A percentile compares a stretch with the other conserved stretches of the same genome.
These are phyloP conservation scores for Troides helena DNA, from an alignment of 2,888 invertebrate genomes.

Conservation along the genomic window DNA sequence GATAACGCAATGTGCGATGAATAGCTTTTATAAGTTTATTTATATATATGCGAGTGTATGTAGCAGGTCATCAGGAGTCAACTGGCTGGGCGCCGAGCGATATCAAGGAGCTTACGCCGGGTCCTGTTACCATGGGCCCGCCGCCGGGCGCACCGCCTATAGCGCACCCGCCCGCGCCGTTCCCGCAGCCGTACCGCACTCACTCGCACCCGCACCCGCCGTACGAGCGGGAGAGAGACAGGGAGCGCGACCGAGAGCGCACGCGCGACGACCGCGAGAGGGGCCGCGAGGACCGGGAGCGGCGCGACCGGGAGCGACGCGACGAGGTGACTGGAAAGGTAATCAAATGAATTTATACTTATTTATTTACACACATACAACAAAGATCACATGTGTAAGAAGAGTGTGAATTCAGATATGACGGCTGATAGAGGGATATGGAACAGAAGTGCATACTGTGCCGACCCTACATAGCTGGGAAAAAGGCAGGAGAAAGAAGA, in stretches of 20 bases:
- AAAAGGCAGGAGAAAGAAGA: no score
- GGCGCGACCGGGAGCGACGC: conserved; percentile 58
- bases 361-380: neutral
- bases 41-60: neutral
- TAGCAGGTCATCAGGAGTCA: conserved; percentile 63
- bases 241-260: conserved; percentile 68
- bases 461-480: no score
- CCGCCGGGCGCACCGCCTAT: conserved; percentile 53
- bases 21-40: neutral
- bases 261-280: conserved; percentile 59
- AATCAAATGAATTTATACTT: neutral
- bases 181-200: conserved; percentile 51
- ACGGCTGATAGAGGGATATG: no score
- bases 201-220: conserved; percentile 41
- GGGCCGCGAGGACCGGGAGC: conserved; percentile 48
- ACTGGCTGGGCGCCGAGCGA: conserved; percentile 83
- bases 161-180: conserved; percentile 47
- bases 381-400: no score
- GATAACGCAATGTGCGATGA: no score
- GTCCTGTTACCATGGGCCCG: conserved; percentile 60
- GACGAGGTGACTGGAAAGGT: conserved; percentile 56
- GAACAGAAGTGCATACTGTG: no score
- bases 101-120: conserved; percentile 85
- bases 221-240: conserved; percentile 63
- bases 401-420: no score